phyloP scores from a whole-genome alignment of 2,888 invertebrate genomes.

The Pyralis farinalis region DNA sequence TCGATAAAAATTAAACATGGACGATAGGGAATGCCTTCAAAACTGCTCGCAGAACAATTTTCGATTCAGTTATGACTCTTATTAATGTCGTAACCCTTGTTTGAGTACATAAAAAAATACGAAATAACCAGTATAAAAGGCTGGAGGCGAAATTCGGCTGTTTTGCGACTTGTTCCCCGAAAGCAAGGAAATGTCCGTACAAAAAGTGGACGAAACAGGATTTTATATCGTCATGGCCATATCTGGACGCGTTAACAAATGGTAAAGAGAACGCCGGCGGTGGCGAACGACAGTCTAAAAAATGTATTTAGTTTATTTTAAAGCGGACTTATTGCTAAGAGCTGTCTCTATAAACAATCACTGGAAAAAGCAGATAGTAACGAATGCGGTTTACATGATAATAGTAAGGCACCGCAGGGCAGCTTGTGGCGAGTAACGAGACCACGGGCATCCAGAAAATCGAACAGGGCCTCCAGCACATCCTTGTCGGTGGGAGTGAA shows the following conservation, averaged over 20 bases:
- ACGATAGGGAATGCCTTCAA: conserved; percentile 14
- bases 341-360: too few relatives aligned
- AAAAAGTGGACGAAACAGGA: conserved; percentile 76
- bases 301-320: too few relatives aligned
- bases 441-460: too few relatives aligned
- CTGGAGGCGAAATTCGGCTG: conserved; percentile 69
- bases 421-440: too few relatives aligned
- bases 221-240: conserved; percentile 75
- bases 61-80: conserved; percentile 47
- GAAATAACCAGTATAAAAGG: conserved; percentile 75
- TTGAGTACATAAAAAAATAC: conserved; percentile 71
- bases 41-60: conserved; percentile 33
- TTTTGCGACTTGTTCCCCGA: conserved; percentile 72
- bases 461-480: too few relatives aligned
- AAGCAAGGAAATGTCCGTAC: conserved; percentile 71
- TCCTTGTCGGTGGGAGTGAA: too few relatives aligned
- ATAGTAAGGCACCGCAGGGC: too few relatives aligned
- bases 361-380: too few relatives aligned
- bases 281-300: conserved; percentile 27
- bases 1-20: conserved; percentile 9
- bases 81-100: conserved; percentile 57
- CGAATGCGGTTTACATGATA: too few relatives aligned
- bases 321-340: too few relatives aligned
- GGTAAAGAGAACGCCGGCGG: conserved; percentile 75
- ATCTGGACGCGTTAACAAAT: conserved; percentile 78